Percentiles rank a stretch among this genome's conserved stretches.
Evolutionary conservation across 2,113 vertebrate genomes (phyloP).

Genomic region (Xiphorhynchus elegans): DNA sequence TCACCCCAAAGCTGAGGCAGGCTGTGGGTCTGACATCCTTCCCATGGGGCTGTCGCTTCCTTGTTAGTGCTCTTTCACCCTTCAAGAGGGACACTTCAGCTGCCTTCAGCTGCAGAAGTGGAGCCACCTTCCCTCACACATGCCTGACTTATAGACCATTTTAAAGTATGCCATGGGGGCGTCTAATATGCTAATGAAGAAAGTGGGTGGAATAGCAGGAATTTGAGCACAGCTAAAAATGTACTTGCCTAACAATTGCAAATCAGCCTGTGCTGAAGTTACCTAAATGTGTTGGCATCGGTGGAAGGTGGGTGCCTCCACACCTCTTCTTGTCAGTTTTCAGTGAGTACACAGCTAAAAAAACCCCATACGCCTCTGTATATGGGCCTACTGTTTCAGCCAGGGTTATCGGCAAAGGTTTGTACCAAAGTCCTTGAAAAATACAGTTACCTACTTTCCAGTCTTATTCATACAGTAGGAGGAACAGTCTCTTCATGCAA

Average conservation of each 20-base stretch:
- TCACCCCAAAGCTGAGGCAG: background rate
- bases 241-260: slow-evolving; percentile 63
- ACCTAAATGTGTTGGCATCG: slow-evolving; percentile 62
- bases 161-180: slow-evolving; percentile 60
- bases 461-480: slow-evolving; percentile 34
- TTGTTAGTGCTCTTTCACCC: background rate
- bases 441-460: slow-evolving; percentile 26
- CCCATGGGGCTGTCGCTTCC: background rate
- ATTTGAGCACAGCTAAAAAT: slow-evolving; percentile 72
- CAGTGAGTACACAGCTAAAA: slow-evolving; percentile 30
- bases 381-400: slow-evolving; percentile 48
- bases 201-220: slow-evolving; percentile 68
- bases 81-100: background rate
- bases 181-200: slow-evolving; percentile 71
- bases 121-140: slow-evolving; percentile 45
- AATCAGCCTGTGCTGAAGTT: slow-evolving; percentile 67
- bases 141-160: slow-evolving; percentile 57
- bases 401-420: slow-evolving; percentile 2
- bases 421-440: slow-evolving; percentile 9
- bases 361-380: slow-evolving; percentile 39
- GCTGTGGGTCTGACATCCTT: background rate
- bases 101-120: slow-evolving; percentile 12
- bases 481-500: slow-evolving; percentile 37
- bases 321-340: slow-evolving; percentile 66
- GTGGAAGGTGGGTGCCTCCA: slow-evolving; percentile 62